phyloP scores from a whole-genome alignment of 2,113 vertebrate species.

The Sinocyclocheilus maitianheensis region DNA sequence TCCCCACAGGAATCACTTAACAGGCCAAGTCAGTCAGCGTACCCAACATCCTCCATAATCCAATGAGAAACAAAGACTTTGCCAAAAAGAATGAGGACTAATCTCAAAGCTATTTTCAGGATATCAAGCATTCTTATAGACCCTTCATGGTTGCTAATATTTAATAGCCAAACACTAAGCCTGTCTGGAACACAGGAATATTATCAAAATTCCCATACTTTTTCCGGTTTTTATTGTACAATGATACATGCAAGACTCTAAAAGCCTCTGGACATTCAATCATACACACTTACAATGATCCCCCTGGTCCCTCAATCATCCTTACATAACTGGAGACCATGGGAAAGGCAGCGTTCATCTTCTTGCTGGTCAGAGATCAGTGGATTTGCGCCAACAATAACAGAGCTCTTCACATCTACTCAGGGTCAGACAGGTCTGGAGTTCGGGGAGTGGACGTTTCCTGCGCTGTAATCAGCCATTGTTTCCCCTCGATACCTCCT shows the following conservation, averaged over 20 bases:
- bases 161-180: slow-evolving; percentile 31
- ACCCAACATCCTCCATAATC: slow-evolving; percentile 5
- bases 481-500: slow-evolving; percentile 42
- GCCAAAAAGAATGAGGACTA: slow-evolving; percentile 44
- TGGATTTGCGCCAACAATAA: slow-evolving; percentile 42
- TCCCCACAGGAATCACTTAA: background rate
- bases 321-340: slow-evolving; percentile 43
- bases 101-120: slow-evolving; percentile 49
- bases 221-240: background rate
- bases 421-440: slow-evolving; percentile 46
- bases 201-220: slow-evolving; percentile 7
- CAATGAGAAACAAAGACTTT: slow-evolving; percentile 28
- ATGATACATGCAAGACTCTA: background rate
- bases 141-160: background rate
- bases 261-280: background rate
- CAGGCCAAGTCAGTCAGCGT: background rate
- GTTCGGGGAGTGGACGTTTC: slow-evolving; percentile 50
- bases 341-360: slow-evolving; percentile 40
- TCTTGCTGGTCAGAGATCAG: slow-evolving; percentile 37
- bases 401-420: slow-evolving; percentile 45
- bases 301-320: slow-evolving; percentile 27
- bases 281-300: slow-evolving; percentile 25
- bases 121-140: slow-evolving; percentile 37
- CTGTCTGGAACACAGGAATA: slow-evolving; percentile 36
- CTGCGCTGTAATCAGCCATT: slow-evolving; percentile 50